Percentiles rank a stretch among this genome's conserved stretches.
Evolutionary conservation across 2,888 invertebrate species (phyloP).

Genomic region (Zygothrica quintamaculata): DNA sequence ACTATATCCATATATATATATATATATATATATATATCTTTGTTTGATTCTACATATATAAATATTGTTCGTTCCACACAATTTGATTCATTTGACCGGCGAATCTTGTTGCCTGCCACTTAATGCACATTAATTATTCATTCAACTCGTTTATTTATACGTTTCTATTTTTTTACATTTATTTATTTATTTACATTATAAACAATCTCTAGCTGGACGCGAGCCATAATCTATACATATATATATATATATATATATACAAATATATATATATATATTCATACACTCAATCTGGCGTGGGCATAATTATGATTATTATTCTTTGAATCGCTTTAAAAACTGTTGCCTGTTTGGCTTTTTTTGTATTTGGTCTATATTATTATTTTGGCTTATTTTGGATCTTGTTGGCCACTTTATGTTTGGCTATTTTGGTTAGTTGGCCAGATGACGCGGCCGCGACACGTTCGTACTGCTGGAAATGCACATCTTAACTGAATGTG

Average conservation of each 20-base stretch:
- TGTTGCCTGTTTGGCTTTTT: slow-evolving; percentile 26
- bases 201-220: slow-evolving; percentile 25
- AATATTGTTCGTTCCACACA: neutral
- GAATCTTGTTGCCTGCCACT: neutral
- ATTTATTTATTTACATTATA: slow-evolving; percentile 15
- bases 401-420: slow-evolving; percentile 7
- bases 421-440: slow-evolving; percentile 42
- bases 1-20: too few relatives aligned
- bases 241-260: too few relatives aligned
- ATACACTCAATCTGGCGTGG: slow-evolving; percentile 39
- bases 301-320: too few relatives aligned
- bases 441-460: slow-evolving; percentile 76
- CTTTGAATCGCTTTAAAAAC: slow-evolving; percentile 23
- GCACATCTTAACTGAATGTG: slow-evolving; percentile 82
- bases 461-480: slow-evolving; percentile 83
- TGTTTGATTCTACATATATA: too few relatives aligned
- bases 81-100: too few relatives aligned
- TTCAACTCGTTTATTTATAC: neutral
- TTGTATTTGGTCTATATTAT: slow-evolving; percentile 5
- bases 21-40: slow-evolving; percentile 17
- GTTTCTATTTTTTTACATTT: neutral
- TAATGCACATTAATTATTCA: neutral
- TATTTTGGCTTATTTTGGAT: slow-evolving; percentile 2
- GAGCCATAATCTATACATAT: too few relatives aligned
- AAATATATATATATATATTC: too few relatives aligned